These are phyloP conservation scores for Strigops habroptila DNA, from an alignment of 2,113 vertebrate genomes.

Conservation along the genomic window DNA sequence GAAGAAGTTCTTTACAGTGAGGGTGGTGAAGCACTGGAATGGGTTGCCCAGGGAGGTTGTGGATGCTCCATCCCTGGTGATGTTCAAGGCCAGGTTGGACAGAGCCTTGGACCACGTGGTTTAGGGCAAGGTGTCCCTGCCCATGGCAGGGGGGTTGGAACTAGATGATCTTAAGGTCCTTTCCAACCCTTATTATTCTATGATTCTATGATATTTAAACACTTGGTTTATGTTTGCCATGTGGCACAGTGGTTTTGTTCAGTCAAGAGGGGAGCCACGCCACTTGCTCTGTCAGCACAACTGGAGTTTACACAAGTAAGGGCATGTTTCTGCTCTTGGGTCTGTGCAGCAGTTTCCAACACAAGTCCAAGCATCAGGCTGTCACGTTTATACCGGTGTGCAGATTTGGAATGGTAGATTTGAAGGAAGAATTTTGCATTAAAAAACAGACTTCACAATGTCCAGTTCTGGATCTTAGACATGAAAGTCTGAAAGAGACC, in stretches of 20 bases:
- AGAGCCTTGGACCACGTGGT: too few relatives aligned
- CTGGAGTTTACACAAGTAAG: neutral
- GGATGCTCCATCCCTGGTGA: too few relatives aligned
- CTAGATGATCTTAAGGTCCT: too few relatives aligned
- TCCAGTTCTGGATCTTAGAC: neutral
- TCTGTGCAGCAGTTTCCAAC: neutral
- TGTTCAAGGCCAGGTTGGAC: too few relatives aligned
- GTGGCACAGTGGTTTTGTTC: neutral
- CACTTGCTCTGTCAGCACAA: neutral
- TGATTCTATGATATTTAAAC: slow-evolving; percentile 13
- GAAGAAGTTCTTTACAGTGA: too few relatives aligned
- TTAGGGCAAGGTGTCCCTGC: too few relatives aligned
- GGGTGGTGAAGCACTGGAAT: too few relatives aligned
- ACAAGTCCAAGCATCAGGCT: neutral
- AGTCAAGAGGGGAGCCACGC: neutral
- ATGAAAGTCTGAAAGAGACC: neutral
- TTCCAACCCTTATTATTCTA: too few relatives aligned
- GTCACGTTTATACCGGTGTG: neutral
- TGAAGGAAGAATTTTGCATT: neutral
- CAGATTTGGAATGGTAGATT: neutral
- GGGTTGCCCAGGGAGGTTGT: too few relatives aligned
- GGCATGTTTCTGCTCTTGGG: neutral
- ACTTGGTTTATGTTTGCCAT: neutral
- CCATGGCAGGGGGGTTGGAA: too few relatives aligned
- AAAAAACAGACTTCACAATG: neutral